phyloP scores from a whole-genome alignment of 2,888 invertebrate genomes.

The Drosophila mettleri region DNA sequence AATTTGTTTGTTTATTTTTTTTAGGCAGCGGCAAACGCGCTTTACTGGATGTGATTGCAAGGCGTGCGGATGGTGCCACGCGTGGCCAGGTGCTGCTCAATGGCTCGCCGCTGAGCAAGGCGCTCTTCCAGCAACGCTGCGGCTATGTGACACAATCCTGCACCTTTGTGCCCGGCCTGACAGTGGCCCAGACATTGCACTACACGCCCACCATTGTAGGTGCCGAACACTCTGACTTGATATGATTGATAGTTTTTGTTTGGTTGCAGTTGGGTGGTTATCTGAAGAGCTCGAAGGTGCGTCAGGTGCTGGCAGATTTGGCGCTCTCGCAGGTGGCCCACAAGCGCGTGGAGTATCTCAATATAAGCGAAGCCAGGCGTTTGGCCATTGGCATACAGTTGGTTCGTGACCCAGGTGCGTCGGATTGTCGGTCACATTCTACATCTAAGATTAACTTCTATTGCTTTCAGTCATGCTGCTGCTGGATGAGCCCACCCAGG shows the following conservation, averaged over 20 bases:
- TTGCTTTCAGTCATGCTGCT: slow-evolving; percentile 90
- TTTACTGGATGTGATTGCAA: slow-evolving; percentile 95
- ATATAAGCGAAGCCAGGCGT: slow-evolving; percentile 95
- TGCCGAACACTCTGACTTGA: background rate
- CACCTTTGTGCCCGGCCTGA: slow-evolving; percentile 93
- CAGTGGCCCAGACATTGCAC: slow-evolving; percentile 93
- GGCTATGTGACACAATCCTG: slow-evolving; percentile 95
- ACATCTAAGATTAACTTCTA: too few species aligned
- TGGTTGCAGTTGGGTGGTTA: slow-evolving; percentile 88
- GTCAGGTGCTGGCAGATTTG: slow-evolving; percentile 96
- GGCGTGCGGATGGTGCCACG: slow-evolving; percentile 91
- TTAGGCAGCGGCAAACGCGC: slow-evolving; percentile 97
- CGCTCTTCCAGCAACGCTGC: slow-evolving; percentile 93
- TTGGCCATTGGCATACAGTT: slow-evolving; percentile 96
- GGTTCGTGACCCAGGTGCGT: slow-evolving; percentile 94
- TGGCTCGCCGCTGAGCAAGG: slow-evolving; percentile 92
- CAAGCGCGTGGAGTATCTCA: slow-evolving; percentile 92
- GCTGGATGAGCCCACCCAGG: slow-evolving; percentile 97
- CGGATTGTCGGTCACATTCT: too few species aligned
- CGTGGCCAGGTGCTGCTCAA: slow-evolving; percentile 96
- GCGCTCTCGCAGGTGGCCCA: slow-evolving; percentile 96
- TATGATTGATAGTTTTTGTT: background rate
- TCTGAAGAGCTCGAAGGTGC: slow-evolving; percentile 93
- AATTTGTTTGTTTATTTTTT: background rate
- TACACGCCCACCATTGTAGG: slow-evolving; percentile 92